Conservation (phyloP, 92 coral and sea anemone genomes). For the Phenganax marumi region DNA sequence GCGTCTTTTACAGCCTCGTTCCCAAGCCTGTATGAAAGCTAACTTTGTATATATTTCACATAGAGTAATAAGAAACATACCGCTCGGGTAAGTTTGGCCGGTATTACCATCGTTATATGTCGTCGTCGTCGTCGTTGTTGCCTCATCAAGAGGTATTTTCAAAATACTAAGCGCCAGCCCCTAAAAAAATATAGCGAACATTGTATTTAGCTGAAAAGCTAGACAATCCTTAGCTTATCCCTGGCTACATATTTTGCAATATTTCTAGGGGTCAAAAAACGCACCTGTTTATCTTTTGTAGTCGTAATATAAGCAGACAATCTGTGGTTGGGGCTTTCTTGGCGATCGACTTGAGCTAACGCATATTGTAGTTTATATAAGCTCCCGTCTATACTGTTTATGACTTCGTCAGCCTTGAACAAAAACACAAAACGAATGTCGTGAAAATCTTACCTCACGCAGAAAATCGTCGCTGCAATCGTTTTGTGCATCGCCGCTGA, state of each 20-base stretch:
- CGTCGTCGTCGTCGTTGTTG: constrained; percentile 42
- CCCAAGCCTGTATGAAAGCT: background rate
- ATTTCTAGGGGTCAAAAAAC: no score
- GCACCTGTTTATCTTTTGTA: constrained; percentile 84
- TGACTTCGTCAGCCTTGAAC: constrained; percentile 83
- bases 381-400: constrained; percentile 87
- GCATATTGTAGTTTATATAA: constrained; percentile 78
- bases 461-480: no score
- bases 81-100: constrained; percentile 8
- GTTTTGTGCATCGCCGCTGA: no score
- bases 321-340: constrained; percentile 66
- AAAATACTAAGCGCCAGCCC: constrained; percentile 71
- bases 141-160: constrained; percentile 74
- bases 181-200: constrained; percentile 43
- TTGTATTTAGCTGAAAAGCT: background rate
- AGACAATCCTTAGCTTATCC: background rate
- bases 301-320: constrained; percentile 67
- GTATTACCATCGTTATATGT: background rate
- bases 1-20: background rate
- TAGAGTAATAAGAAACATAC: constrained; percentile 8
- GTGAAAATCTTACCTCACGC: background rate
- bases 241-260: no score
- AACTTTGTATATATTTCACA: constrained; percentile 6
- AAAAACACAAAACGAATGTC: background rate
- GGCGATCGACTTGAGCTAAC: constrained; percentile 69